phyloP scores from a whole-genome alignment of 2,797 vertebrate species.

The Gadopsis marmoratus region DNA sequence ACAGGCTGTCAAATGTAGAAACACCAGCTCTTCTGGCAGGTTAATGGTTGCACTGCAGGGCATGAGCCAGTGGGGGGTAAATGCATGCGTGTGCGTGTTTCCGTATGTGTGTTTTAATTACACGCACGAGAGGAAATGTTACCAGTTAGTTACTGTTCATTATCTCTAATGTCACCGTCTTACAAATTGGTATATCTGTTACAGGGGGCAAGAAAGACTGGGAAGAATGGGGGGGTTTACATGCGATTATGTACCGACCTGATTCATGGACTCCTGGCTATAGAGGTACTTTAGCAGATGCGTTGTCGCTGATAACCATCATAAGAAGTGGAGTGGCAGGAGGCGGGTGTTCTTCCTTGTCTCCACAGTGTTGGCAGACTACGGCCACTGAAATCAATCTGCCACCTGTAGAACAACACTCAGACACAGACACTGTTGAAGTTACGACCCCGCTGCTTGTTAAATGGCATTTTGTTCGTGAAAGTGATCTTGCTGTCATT shows the following conservation, averaged over 20 bases:
- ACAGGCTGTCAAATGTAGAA: conserved; percentile 48
- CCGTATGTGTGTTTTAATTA: conserved; percentile 21
- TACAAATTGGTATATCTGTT: background rate
- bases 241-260: background rate
- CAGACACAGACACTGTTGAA: conserved; percentile 10
- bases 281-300: conserved; percentile 18
- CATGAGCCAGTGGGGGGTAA: background rate
- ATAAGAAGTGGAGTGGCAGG: background rate
- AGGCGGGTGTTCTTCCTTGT: conserved; percentile 50
- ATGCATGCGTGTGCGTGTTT: background rate
- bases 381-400: conserved; percentile 15
- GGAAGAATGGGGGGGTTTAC: background rate
- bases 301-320: conserved; percentile 51
- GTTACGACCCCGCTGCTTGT: conserved; percentile 20
- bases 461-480: conserved; percentile 26
- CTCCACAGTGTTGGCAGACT: background rate
- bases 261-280: conserved; percentile 23
- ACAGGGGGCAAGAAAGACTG: background rate
- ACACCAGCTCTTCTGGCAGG: conserved; percentile 25
- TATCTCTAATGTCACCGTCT: background rate
- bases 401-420: background rate
- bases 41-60: background rate
- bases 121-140: conserved; percentile 6
- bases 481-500: conserved; percentile 52
- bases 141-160: background rate